phyloP scores from a whole-genome alignment of 2,797 vertebrate genomes.

The Poecilia gillii region DNA sequence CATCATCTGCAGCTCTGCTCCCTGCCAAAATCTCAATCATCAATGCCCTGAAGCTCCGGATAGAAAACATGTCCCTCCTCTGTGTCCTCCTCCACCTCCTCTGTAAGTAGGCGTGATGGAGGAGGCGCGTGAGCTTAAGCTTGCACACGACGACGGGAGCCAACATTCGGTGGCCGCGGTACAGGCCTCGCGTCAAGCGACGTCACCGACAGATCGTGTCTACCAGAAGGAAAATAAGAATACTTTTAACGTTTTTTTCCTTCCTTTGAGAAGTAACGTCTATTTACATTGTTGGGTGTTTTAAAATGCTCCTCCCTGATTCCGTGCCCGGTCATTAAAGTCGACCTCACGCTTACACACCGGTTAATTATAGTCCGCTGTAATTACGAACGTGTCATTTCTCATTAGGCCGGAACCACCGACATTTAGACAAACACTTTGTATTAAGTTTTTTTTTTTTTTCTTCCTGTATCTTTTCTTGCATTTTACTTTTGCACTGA shows the following conservation, averaged over 20 bases:
- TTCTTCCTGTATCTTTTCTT: constrained; percentile 31
- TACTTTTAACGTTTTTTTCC: neutral
- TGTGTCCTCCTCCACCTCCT: constrained; percentile 58
- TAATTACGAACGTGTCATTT: constrained; percentile 80
- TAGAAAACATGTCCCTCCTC: constrained; percentile 53
- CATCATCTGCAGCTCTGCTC: constrained; percentile 31
- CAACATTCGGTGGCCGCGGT: constrained; percentile 41
- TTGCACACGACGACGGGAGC: constrained; percentile 18
- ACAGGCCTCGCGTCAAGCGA: constrained; percentile 33
- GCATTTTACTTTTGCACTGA: constrained; percentile 31
- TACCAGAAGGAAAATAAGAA: constrained; percentile 12
- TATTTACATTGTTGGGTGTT: constrained; percentile 2
- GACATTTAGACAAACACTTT: constrained; percentile 64
- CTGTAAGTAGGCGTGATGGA: constrained; percentile 66
- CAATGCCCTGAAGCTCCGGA: constrained; percentile 40
- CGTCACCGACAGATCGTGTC: constrained; percentile 18
- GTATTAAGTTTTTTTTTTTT: constrained; percentile 28
- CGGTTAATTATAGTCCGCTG: constrained; percentile 74
- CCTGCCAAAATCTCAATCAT: constrained; percentile 36
- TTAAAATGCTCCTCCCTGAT: constrained; percentile 18
- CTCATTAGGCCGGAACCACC: constrained; percentile 70
- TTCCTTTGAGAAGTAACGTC: neutral
- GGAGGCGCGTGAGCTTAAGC: constrained; percentile 61
- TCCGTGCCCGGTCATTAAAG: constrained; percentile 41
- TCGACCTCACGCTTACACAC: constrained; percentile 70